These are phyloP conservation scores for Drosophila parvula DNA, from an alignment of 1,140 invertebrate species.

Conservation along the genomic window DNA sequence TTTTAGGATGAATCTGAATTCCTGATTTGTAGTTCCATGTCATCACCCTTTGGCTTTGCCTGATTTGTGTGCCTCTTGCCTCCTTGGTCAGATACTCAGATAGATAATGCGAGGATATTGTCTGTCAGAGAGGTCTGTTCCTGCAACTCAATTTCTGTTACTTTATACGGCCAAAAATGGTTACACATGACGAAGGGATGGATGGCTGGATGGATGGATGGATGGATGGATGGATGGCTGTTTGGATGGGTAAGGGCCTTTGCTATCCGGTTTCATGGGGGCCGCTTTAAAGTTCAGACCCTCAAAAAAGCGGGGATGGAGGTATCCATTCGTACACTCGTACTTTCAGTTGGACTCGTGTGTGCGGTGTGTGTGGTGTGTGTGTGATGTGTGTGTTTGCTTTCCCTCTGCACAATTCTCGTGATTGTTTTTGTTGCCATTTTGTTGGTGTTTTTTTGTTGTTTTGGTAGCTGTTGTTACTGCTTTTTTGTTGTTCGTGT, in stretches of 20 bases:
- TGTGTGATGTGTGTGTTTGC: constrained; percentile 28
- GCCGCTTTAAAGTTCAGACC: constrained; percentile 11
- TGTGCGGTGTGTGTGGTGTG: constrained; percentile 9
- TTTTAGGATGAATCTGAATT: not conserved
- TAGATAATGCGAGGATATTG: constrained; percentile 10
- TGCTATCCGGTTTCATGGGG: constrained; percentile 15
- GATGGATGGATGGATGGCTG: not conserved
- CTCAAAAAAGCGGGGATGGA: not conserved
- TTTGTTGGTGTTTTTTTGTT: not conserved
- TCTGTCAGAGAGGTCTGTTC: not conserved
- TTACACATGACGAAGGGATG: constrained; percentile 18
- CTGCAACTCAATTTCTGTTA: constrained; percentile 17
- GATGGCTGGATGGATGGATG: not conserved
- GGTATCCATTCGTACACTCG: constrained; percentile 5
- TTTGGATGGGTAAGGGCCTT: not conserved
- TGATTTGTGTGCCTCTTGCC: not conserved
- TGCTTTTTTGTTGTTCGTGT: constrained; percentile 37
- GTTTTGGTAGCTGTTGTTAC: constrained; percentile 14
- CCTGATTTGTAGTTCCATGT: not conserved
- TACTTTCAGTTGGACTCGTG: constrained; percentile 2
- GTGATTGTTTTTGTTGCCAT: constrained; percentile 47
- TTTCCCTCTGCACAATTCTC: constrained; percentile 47
- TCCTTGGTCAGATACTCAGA: not conserved
- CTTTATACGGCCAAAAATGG: constrained; percentile 26
- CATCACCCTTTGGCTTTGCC: not conserved